Percentiles rank a stretch among this genome's conserved stretches.
Evolutionary conservation across 2,113 vertebrate species (phyloP).

Genomic region (Phalacrocorax aristotelis): DNA sequence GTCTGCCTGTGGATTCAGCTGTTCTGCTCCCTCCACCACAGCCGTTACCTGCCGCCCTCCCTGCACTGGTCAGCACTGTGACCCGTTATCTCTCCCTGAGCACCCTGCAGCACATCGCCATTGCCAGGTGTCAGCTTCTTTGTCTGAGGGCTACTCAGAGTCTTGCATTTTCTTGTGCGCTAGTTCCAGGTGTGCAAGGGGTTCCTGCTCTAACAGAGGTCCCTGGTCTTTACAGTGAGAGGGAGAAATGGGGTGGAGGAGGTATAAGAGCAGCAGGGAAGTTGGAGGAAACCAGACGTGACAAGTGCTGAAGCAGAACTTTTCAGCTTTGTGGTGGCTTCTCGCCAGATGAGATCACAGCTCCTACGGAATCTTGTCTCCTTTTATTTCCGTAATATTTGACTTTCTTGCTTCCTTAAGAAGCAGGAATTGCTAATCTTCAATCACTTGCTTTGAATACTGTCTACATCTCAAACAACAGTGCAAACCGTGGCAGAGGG

Average conservation of each 20-base stretch:
- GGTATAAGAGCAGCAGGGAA: not conserved
- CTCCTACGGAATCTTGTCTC: slow-evolving; percentile 37
- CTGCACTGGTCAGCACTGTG: not conserved
- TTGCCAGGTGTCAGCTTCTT: not conserved
- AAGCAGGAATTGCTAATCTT: not conserved
- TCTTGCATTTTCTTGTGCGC: not conserved
- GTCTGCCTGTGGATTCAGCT: not conserved
- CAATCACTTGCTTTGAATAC: not conserved
- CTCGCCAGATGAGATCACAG: slow-evolving; percentile 27
- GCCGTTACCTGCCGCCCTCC: not conserved
- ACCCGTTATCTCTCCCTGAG: rapidly evolving
- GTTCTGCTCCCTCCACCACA: not conserved
- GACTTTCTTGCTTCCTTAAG: slow-evolving; percentile 13
- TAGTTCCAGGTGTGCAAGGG: not conserved
- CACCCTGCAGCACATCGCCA: not conserved
- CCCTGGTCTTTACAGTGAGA: not conserved
- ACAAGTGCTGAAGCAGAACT: slow-evolving; percentile 44
- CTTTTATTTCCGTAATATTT: slow-evolving; percentile 37
- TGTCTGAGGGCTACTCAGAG: not conserved
- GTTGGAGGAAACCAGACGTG: not conserved
- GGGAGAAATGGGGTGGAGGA: not conserved
- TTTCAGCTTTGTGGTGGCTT: slow-evolving; percentile 11
- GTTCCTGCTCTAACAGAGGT: not conserved
- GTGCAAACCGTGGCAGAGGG: not conserved
- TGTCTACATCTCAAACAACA: not conserved